Evolutionary conservation across 2,113 vertebrate species (phyloP).

Genomic region (Empidonax alnorum): DNA sequence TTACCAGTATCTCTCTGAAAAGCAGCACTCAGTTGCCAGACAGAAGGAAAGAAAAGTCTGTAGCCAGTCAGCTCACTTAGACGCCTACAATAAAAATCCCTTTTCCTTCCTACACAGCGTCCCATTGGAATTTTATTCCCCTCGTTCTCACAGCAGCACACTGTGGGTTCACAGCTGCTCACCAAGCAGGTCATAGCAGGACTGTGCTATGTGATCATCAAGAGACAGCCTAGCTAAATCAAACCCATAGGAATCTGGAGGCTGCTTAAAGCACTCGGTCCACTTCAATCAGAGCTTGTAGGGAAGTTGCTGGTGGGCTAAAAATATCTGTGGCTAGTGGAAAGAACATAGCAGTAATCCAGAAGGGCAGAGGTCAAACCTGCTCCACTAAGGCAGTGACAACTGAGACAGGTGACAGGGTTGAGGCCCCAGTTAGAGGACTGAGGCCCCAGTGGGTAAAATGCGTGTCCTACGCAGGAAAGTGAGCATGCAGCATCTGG

Average conservation of each 20-base stretch:
- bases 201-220: background rate
- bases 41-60: background rate
- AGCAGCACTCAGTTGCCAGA: background rate
- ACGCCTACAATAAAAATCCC: background rate
- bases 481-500: fast-evolving
- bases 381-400: background rate
- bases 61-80: background rate
- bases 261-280: background rate
- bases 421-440: fast-evolving
- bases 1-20: background rate
- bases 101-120: background rate
- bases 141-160: background rate
- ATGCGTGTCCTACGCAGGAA: fast-evolving
- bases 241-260: background rate
- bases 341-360: background rate
- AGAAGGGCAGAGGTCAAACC: background rate
- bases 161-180: background rate
- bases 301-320: background rate
- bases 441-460: background rate
- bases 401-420: background rate
- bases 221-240: background rate
- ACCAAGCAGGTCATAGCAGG: background rate
- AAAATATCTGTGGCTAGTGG: background rate
- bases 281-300: background rate
- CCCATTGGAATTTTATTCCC: background rate